Evolutionary conservation across 2,113 vertebrate species (phyloP).

Genomic region (Phylloscopus trochiloides): DNA sequence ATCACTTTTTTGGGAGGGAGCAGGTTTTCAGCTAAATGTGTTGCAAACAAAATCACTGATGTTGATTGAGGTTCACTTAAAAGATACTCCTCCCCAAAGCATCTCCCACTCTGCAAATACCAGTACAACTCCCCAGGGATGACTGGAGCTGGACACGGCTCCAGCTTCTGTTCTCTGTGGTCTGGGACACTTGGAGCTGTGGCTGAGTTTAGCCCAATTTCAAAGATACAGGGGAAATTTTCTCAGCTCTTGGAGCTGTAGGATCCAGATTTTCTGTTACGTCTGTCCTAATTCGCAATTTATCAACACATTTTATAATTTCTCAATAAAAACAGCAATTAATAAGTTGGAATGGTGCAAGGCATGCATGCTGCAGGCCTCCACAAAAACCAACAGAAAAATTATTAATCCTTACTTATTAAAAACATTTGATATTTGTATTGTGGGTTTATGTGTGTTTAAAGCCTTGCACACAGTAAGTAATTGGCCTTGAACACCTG

Average conservation of each 20-base stretch:
- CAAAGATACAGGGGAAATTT: background rate
- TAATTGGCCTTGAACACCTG: background rate
- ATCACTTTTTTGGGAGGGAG: too few species aligned
- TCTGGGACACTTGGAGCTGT: background rate
- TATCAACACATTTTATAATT: background rate
- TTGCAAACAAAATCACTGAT: background rate
- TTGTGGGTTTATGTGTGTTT: background rate
- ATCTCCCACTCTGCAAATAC: background rate
- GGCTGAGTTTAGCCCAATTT: background rate
- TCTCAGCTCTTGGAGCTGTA: background rate
- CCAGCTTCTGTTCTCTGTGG: background rate
- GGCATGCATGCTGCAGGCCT: background rate
- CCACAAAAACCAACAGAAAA: background rate
- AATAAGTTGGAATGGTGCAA: background rate
- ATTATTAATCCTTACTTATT: conserved; percentile 44
- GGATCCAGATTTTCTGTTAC: background rate
- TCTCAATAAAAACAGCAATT: conserved; percentile 16
- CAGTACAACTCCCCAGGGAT: background rate
- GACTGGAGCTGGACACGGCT: background rate
- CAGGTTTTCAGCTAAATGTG: background rate
- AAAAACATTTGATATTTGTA: conserved; percentile 13
- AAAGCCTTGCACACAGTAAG: background rate
- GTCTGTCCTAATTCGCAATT: background rate
- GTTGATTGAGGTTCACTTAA: background rate
- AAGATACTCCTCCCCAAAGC: background rate